A percentile compares a stretch with the other conserved stretches of the same genome.
These are phyloP conservation scores for Philypnodon macrostomus DNA, from an alignment of 2,797 vertebrate genomes.

Conservation along the genomic window DNA sequence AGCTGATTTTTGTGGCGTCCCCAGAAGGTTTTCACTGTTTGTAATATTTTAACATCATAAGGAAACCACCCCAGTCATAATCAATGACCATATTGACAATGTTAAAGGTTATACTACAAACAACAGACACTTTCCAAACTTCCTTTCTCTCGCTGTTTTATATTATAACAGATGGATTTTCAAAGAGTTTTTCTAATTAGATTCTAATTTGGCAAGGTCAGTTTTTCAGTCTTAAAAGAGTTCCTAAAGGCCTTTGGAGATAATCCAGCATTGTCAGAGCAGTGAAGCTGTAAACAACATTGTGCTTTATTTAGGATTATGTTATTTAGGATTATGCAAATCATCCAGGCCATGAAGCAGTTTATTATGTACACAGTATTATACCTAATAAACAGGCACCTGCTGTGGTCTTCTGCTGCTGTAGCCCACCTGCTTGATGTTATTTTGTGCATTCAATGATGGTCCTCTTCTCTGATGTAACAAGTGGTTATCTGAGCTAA, in stretches of 20 bases:
- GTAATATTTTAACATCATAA: not conserved
- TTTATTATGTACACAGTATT: not conserved
- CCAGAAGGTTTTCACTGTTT: no score
- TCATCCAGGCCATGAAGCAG: conserved; percentile 11
- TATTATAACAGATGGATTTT: conserved; percentile 19
- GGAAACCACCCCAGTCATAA: not conserved
- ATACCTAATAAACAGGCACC: not conserved
- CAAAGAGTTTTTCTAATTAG: conserved; percentile 18
- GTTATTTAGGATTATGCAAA: conserved; percentile 27
- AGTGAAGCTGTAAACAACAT: conserved; percentile 24
- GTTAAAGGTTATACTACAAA: not conserved
- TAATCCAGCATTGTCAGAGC: conserved; percentile 32
- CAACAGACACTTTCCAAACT: conserved; percentile 11
- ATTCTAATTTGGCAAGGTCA: conserved; percentile 39
- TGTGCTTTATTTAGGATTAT: conserved; percentile 27
- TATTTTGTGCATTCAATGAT: no score
- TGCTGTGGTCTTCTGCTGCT: no score
- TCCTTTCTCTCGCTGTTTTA: conserved; percentile 17
- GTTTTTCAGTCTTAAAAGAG: conserved; percentile 21
- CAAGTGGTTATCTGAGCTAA: no score
- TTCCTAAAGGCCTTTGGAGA: conserved; percentile 28
- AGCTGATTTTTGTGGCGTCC: no score
- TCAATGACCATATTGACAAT: not conserved
- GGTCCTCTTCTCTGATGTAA: no score
- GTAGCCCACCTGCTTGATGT: not conserved